Base-by-base conservation (phyloP, 1,140 invertebrate genomes). In the Euwallacea fornicatus region DNA sequence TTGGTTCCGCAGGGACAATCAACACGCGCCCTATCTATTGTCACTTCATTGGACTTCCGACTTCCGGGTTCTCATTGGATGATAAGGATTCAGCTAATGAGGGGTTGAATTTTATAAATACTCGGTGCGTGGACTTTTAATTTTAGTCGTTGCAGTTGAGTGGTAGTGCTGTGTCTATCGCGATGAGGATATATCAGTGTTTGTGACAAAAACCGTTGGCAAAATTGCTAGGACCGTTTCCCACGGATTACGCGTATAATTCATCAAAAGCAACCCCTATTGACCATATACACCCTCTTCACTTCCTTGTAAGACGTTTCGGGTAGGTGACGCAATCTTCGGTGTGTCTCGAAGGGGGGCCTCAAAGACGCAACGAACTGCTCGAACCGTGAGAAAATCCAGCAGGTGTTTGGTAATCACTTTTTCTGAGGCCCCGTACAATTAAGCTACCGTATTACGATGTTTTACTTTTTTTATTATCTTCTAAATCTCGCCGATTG, bases 321-420 rank as follows among this genome's bases (percentile, higher is more conserved):
- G 54, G 11, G 54, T 56, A 9, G 11, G 54, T 56, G 54, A 56
- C n/a, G 54, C 8, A 56, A 21, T 7, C 54, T 9, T 56, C 59
- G 59, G n/a, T 21, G n/a, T 58, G n/a, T 15, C 55, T 58, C 55
- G 13, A 58, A 16, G 42, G 47, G 44, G 41, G 63, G 63, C 54
- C 47, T 42, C 41, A 13, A 60, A 33, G 60, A 16, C 10, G 44
- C 44, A 21, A 54, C 62, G 46, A 65, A 11, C 8, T 46, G 69
- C 67, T 63, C 44, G 69, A 69, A 76, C 75, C 76, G 76, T 77
- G 76, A 77, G 76, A 77, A 77, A 71, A 71, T 67, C 60, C 64
- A 66, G 75, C 76, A 77, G 76, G 75, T 77, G 76, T 77, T 76
- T 74, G 66, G 69, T 74, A 75, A 76, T 77, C 74, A 73, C 73